Evolutionary conservation across 1,140 invertebrate genomes (phyloP).

Genomic region (Theocolax elegans): DNA sequence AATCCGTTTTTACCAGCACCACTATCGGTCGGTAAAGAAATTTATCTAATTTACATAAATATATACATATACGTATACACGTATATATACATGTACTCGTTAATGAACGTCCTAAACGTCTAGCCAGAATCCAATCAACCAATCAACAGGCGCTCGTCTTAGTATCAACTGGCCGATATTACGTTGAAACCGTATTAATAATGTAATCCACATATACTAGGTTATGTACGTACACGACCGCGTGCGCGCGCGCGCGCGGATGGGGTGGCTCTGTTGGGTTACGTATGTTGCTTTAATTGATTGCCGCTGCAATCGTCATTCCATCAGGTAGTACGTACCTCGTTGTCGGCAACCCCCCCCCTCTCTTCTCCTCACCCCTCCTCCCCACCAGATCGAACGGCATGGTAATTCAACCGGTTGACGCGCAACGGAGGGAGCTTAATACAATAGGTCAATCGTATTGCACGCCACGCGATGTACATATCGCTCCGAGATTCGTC

Average conservation of each 20-base stretch:
- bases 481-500: background rate
- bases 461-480: background rate
- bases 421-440: slow-evolving; percentile 32
- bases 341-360: too few relatives aligned
- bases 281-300: slow-evolving; percentile 40
- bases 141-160: background rate
- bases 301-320: slow-evolving; percentile 41
- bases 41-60: too few relatives aligned
- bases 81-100: too few relatives aligned
- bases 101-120: too few relatives aligned
- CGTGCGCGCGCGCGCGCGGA: background rate
- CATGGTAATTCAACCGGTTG: slow-evolving; percentile 45
- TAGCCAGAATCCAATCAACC: background rate
- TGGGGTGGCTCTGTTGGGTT: too few relatives aligned
- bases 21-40: too few relatives aligned
- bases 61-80: too few relatives aligned
- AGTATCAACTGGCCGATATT: background rate
- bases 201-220: background rate
- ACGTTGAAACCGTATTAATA: slow-evolving; percentile 6
- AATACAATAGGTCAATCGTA: slow-evolving; percentile 51
- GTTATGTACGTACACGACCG: too few relatives aligned
- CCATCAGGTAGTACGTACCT: too few relatives aligned
- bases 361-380: too few relatives aligned
- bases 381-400: slow-evolving; percentile 45
- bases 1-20: too few relatives aligned